Evolutionary conservation across 92 coral and sea anemone genomes (phyloP).

Genomic region (Paragorgia papillata): DNA sequence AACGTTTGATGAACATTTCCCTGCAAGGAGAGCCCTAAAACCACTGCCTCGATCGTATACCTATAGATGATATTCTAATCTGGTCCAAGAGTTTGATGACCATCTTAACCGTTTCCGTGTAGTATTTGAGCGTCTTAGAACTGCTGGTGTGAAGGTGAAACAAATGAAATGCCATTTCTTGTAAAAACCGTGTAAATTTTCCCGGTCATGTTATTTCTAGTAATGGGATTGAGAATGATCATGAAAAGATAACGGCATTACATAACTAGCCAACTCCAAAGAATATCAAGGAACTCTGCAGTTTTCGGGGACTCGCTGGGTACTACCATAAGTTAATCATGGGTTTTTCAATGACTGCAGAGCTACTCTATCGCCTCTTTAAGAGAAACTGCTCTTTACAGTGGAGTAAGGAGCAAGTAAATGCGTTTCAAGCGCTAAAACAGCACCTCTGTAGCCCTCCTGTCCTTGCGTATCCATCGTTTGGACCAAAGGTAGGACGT

Average conservation of each 20-base stretch:
- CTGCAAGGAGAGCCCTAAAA: conserved; percentile 36
- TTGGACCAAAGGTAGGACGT: conserved; percentile 19
- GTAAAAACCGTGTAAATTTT: conserved; percentile 46
- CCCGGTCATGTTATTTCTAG: conserved; percentile 56
- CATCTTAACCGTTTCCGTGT: no score
- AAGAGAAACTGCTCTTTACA: conserved; percentile 27
- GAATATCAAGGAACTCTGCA: conserved; percentile 21
- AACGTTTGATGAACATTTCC: conserved; percentile 50
- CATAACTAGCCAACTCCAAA: conserved; percentile 40
- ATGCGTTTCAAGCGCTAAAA: conserved; percentile 43
- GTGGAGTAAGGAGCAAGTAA: conserved; percentile 51
- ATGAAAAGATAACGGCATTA: conserved; percentile 42
- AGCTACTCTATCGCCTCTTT: conserved; percentile 43
- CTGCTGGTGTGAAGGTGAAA: conserved; percentile 52
- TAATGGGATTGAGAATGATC: conserved; percentile 48
- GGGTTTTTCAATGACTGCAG: conserved; percentile 32
- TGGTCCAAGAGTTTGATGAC: conserved; percentile 37
- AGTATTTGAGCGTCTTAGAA: no score
- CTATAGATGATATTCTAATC: conserved; percentile 53
- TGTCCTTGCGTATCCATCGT: conserved; percentile 42
- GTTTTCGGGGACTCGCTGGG: conserved; percentile 47
- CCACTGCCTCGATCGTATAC: conserved; percentile 51
- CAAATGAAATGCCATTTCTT: conserved; percentile 46
- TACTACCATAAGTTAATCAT: conserved; percentile 49
- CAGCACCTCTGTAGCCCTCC: conserved; percentile 27